Conservation (phyloP, 2,888 invertebrate genomes). For the Xestoiulus laeticollis region DNA sequence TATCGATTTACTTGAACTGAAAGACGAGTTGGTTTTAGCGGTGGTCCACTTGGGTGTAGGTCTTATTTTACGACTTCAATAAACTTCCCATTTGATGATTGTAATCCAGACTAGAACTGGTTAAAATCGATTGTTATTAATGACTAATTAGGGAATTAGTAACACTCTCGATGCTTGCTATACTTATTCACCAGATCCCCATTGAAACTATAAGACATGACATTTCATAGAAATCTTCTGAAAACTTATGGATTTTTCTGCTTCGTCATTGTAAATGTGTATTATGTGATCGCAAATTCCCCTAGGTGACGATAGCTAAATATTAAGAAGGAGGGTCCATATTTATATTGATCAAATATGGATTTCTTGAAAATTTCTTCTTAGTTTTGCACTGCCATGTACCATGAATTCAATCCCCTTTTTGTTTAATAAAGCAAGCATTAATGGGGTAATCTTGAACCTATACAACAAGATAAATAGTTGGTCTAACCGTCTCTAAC, state of each 20-base stretch:
- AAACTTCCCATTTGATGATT: constrained; percentile 14
- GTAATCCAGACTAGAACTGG: not conserved
- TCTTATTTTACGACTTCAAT: not conserved
- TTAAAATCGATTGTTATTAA: constrained; percentile 34
- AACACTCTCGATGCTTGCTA: not conserved
- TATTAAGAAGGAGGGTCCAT: not conserved
- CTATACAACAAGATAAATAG: not conserved
- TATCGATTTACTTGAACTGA: not conserved
- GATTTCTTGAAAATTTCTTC: too few relatives aligned
- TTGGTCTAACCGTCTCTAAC: not conserved
- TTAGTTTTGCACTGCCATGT: not conserved
- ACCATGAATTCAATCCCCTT: not conserved
- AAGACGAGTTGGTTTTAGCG: not conserved
- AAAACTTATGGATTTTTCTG: constrained; percentile 4
- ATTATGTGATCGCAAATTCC: not conserved
- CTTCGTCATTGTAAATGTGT: not conserved
- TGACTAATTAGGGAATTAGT: not conserved
- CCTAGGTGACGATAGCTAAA: not conserved
- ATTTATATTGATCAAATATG: not conserved
- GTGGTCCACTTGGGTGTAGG: not conserved
- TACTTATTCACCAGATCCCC: not conserved
- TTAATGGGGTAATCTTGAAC: not conserved
- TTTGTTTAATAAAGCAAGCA: constrained; percentile 1
- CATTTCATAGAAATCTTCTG: not conserved
- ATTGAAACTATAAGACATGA: not conserved